Percentiles rank a stretch among this genome's conserved stretches.
Evolutionary conservation across 2,888 invertebrate genomes (phyloP).

Genomic region (Galerucella nymphaeae): DNA sequence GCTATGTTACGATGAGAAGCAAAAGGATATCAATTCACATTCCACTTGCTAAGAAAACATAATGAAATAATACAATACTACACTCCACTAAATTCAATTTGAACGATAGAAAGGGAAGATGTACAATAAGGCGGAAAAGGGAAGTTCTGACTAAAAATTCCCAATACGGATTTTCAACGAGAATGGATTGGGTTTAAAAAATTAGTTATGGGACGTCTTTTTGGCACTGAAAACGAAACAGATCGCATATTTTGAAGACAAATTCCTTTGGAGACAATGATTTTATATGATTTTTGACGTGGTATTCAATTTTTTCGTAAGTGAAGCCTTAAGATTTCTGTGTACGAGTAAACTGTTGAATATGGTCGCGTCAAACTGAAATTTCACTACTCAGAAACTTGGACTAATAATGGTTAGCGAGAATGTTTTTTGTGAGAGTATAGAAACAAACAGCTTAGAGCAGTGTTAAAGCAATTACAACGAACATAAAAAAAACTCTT

Average conservation of each 20-base stretch:
- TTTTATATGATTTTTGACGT: too few relatives aligned
- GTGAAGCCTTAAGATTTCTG: too few relatives aligned
- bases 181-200: background rate
- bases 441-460: background rate
- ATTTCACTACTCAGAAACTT: too few relatives aligned
- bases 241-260: too few relatives aligned
- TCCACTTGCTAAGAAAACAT: background rate
- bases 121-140: background rate
- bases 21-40: background rate
- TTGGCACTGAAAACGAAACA: too few relatives aligned
- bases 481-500: background rate
- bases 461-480: background rate
- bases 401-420: background rate
- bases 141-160: background rate
- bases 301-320: too few relatives aligned
- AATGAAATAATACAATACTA: constrained; percentile 15
- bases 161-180: constrained; percentile 1
- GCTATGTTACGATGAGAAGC: background rate
- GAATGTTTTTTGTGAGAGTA: background rate
- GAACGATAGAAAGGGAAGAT: background rate
- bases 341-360: too few relatives aligned
- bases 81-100: constrained; percentile 9
- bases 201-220: too few relatives aligned
- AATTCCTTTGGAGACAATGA: too few relatives aligned
- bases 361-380: too few relatives aligned